Evolutionary conservation across 2,797 vertebrate genomes (phyloP).

Genomic region (Onychomys torridus): DNA sequence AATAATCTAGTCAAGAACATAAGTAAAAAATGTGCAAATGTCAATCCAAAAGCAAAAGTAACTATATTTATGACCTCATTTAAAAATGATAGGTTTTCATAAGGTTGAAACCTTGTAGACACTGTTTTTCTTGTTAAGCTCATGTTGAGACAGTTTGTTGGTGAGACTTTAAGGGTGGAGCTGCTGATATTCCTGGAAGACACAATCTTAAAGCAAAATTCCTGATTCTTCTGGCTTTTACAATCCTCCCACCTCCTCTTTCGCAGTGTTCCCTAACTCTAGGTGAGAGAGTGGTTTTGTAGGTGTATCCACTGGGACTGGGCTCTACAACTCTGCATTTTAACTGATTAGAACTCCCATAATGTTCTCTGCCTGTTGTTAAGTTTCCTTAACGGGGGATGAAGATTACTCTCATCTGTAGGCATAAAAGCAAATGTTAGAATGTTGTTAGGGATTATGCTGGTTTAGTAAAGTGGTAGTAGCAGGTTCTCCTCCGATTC

Average conservation of each 20-base stretch:
- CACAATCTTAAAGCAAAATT: neutral
- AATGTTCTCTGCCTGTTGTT: neutral
- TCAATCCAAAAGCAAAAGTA: neutral
- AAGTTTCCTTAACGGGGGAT: neutral
- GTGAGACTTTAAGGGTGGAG: neutral
- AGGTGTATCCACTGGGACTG: neutral
- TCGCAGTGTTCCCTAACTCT: too few relatives aligned
- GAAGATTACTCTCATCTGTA: neutral
- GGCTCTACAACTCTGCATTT: neutral
- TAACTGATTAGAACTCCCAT: neutral
- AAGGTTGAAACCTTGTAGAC: too few relatives aligned
- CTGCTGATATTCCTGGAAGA: neutral
- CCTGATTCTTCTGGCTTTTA: neutral
- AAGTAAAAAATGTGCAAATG: neutral
- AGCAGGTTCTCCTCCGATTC: neutral
- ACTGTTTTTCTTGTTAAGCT: neutral
- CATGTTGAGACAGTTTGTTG: neutral
- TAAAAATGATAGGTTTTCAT: neutral
- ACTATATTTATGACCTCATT: neutral
- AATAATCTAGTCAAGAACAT: neutral
- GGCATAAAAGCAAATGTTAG: neutral
- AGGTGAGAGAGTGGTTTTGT: neutral
- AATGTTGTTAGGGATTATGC: neutral
- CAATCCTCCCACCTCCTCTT: neutral
- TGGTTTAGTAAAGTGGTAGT: neutral